These are phyloP conservation scores for Mamestra configurata DNA, from an alignment of 1,140 invertebrate species.

Conservation along the genomic window DNA sequence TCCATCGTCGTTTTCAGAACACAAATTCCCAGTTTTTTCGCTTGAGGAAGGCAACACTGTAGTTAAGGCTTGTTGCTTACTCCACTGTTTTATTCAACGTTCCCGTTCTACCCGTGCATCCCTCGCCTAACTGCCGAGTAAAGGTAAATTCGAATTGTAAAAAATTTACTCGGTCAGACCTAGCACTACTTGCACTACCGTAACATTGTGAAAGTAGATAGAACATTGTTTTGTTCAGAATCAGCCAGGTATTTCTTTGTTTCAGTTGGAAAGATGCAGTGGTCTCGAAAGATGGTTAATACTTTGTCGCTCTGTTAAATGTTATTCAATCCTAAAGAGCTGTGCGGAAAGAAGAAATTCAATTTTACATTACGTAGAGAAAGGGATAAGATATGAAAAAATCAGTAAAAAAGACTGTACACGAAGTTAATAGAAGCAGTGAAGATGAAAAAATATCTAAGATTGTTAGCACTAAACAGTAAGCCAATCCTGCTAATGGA, in stretches of 20 bases:
- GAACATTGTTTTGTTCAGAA: conserved; percentile 3
- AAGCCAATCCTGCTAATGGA: conserved; percentile 9
- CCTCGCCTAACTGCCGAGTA: conserved; percentile 17
- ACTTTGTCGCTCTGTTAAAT: conserved; percentile 1
- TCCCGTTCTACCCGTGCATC: conserved; percentile 9
- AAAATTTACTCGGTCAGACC: not conserved
- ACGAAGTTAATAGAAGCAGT: not conserved
- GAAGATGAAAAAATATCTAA: not conserved
- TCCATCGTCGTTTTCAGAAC: not conserved
- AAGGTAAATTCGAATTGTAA: conserved; percentile 41
- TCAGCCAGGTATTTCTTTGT: not conserved
- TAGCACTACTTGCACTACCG: not conserved
- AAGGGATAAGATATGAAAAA: too few species aligned
- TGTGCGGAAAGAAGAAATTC: not conserved
- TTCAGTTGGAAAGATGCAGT: conserved; percentile 4
- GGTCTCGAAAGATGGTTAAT: not conserved
- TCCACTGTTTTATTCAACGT: conserved; percentile 50
- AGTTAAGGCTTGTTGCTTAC: conserved; percentile 42
- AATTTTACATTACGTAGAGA: not conserved
- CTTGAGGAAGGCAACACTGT: conserved; percentile 15
- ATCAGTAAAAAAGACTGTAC: not conserved
- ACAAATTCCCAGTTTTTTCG: not conserved
- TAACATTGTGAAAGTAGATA: not conserved
- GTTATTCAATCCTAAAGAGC: not conserved
- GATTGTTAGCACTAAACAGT: not conserved